Conservation (phyloP, 2,797 vertebrate genomes). For the Amphiprion clarkii region DNA sequence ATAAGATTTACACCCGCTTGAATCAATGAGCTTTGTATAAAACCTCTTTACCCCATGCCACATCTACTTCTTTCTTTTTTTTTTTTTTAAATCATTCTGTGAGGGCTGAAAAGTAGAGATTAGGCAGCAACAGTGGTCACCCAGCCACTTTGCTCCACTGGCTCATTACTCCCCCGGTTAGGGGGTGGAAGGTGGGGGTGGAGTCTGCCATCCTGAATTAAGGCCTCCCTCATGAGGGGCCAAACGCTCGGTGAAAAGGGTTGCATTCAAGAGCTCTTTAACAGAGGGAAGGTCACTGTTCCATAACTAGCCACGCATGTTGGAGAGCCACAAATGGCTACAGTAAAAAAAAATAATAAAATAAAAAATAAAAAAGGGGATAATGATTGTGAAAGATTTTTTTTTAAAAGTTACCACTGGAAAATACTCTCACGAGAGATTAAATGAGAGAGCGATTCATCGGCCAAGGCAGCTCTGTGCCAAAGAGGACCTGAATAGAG, state of each 20-base stretch:
- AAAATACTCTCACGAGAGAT: conserved; percentile 57
- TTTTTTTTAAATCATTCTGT: not conserved
- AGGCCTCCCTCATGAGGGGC: conserved; percentile 55
- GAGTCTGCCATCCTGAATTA: conserved; percentile 67
- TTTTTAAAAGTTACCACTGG: conserved; percentile 42
- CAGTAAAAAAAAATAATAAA: conserved; percentile 32
- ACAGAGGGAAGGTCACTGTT: conserved; percentile 49
- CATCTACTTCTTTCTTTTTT: not conserved
- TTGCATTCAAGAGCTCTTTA: conserved; percentile 54
- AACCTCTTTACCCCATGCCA: conserved; percentile 4
- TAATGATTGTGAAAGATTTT: conserved; percentile 51
- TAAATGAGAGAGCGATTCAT: conserved; percentile 45
- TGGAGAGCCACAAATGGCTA: conserved; percentile 54
- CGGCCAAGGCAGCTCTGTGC: conserved; percentile 44
- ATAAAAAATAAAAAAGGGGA: not conserved
- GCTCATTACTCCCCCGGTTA: conserved; percentile 53
- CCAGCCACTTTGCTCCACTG: conserved; percentile 55
- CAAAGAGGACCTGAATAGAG: conserved; percentile 57
- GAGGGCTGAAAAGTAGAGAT: conserved; percentile 30
- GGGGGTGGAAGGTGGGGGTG: conserved; percentile 4
- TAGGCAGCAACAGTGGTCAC: conserved; percentile 50
- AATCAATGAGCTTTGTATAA: conserved; percentile 22
- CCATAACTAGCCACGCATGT: conserved; percentile 44
- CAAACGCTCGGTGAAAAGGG: conserved; percentile 57
- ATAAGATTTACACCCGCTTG: not conserved